A percentile compares a stretch with the other conserved stretches of the same genome.
Conservation (phyloP, 2,797 vertebrate species). For the Mus spretus region DNA sequence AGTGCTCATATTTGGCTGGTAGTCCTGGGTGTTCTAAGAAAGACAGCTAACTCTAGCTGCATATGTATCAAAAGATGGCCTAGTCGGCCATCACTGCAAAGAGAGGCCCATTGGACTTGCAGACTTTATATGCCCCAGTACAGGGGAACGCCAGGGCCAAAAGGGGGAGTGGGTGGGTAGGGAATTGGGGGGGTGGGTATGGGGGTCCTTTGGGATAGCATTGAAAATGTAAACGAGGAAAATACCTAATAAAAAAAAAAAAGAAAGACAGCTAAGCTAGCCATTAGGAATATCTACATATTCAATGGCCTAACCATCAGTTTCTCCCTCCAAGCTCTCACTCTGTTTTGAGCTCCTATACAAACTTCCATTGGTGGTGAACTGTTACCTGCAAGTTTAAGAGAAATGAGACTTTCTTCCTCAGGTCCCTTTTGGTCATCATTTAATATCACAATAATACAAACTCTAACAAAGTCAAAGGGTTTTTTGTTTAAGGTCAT, state of each 20-base stretch:
- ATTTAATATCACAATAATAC: neutral
- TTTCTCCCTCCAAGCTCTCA: neutral
- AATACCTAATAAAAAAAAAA: too few relatives aligned
- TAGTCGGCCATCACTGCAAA: too few relatives aligned
- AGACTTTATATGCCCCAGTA: too few relatives aligned
- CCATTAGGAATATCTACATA: neutral
- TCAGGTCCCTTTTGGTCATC: neutral
- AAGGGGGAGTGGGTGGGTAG: too few relatives aligned
- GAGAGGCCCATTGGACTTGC: too few relatives aligned
- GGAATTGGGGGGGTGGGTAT: too few relatives aligned
- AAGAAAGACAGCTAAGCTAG: neutral
- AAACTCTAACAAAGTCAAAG: neutral
- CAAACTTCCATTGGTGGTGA: too few relatives aligned
- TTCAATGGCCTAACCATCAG: neutral
- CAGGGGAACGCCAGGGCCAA: too few relatives aligned
- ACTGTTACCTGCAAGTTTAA: neutral
- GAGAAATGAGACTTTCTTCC: neutral
- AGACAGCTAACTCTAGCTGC: neutral
- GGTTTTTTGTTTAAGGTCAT: neutral
- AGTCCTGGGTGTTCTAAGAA: neutral
- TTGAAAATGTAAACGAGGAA: too few relatives aligned
- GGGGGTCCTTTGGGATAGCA: too few relatives aligned
- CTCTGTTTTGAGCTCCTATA: neutral
- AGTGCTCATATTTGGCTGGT: neutral
- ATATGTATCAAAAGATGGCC: too few relatives aligned